These are phyloP conservation scores for Zosterops lateralis DNA, from an alignment of 2,113 vertebrate genomes.

Conservation along the genomic window DNA sequence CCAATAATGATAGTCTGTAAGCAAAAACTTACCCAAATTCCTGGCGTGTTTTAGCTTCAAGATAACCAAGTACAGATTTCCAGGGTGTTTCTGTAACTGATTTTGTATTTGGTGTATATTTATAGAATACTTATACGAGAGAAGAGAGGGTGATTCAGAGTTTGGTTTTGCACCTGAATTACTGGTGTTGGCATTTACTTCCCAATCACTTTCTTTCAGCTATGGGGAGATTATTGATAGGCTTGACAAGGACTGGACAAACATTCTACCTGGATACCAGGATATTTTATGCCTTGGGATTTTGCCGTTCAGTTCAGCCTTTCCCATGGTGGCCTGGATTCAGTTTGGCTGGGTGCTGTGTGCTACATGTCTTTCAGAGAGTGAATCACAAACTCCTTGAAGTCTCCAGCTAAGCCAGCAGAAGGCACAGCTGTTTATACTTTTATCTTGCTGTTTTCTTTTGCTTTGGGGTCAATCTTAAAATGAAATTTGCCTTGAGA, in stretches of 20 bases:
- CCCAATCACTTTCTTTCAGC: background rate
- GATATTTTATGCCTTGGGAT: background rate
- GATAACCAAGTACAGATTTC: conserved; percentile 71
- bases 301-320: background rate
- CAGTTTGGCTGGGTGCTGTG: background rate
- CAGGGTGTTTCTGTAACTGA: conserved; percentile 7
- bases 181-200: background rate
- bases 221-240: background rate
- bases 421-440: conserved; percentile 9
- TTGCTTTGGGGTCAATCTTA: conserved; percentile 1
- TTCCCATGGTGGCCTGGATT: background rate
- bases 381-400: conserved; percentile 3
- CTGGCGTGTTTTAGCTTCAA: conserved; percentile 52
- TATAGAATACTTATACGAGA: background rate
- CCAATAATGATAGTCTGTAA: conserved; percentile 38
- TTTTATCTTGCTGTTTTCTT: conserved; percentile 16
- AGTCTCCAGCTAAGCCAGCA: conserved; percentile 22
- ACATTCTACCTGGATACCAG: background rate
- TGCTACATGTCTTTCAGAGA: background rate
- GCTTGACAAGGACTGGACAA: background rate
- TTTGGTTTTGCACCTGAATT: background rate
- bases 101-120: conserved; percentile 8
- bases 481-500: conserved; percentile 17
- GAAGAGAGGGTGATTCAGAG: background rate
- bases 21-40: conserved; percentile 43